These are phyloP conservation scores for Valencia hispanica DNA, from an alignment of 2,797 vertebrate genomes.

Conservation along the genomic window DNA sequence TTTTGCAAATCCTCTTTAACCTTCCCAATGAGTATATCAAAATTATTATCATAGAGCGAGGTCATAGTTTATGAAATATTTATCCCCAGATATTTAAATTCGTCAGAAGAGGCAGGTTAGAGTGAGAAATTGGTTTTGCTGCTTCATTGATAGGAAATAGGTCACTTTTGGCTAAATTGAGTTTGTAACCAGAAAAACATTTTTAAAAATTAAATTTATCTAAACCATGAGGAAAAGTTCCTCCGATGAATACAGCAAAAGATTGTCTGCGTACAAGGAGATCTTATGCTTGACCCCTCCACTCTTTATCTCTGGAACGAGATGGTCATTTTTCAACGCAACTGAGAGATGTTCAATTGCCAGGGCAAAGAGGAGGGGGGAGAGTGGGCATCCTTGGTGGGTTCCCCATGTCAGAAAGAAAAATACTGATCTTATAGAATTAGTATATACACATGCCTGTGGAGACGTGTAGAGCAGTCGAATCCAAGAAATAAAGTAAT, in stretches of 20 bases:
- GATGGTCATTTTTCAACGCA: background rate
- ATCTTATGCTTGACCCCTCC: background rate
- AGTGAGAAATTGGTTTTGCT: background rate
- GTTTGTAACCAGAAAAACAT: background rate
- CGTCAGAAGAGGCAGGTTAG: background rate
- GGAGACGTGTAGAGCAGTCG: background rate
- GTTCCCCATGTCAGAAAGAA: background rate
- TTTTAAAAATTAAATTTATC: background rate
- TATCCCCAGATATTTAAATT: background rate
- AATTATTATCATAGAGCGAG: too few species aligned
- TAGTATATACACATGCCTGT: background rate
- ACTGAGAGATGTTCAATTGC: background rate
- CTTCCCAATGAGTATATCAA: too few species aligned
- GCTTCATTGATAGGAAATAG: background rate
- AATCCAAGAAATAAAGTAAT: constrained; percentile 1
- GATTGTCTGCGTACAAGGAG: background rate
- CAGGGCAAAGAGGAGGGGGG: background rate
- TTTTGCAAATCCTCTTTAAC: too few species aligned
- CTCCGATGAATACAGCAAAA: background rate
- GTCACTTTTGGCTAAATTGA: background rate
- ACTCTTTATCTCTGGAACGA: background rate
- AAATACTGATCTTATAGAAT: background rate
- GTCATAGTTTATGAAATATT: background rate
- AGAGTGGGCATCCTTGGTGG: background rate
- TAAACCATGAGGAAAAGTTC: background rate